These are phyloP conservation scores for Gortyna flavago DNA, from an alignment of 2,888 invertebrate species.

Conservation along the genomic window DNA sequence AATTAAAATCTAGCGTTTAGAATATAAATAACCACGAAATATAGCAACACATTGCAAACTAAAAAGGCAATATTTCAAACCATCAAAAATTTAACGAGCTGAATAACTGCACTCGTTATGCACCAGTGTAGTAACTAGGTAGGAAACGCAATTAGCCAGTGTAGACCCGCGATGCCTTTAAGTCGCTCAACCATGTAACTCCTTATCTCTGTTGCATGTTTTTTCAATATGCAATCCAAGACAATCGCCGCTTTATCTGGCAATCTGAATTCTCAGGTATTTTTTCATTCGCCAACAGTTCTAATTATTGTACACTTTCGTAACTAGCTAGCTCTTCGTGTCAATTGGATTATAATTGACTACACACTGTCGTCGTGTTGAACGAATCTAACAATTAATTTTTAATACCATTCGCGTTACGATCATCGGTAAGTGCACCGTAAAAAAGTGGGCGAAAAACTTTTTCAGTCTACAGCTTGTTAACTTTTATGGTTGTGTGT, in stretches of 20 bases:
- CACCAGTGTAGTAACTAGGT: slow-evolving; percentile 83
- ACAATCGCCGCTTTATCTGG: slow-evolving; percentile 87
- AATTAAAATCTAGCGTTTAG: not conserved
- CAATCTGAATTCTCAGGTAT: slow-evolving; percentile 89
- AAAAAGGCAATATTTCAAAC: slow-evolving; percentile 57
- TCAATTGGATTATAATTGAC: slow-evolving; percentile 80
- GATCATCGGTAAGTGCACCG: slow-evolving; percentile 7
- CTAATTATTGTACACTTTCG: slow-evolving; percentile 88
- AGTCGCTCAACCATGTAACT: slow-evolving; percentile 87
- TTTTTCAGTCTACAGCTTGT: slow-evolving; percentile 36
- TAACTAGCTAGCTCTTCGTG: slow-evolving; percentile 83
- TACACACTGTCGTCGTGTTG: slow-evolving; percentile 65
- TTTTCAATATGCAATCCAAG: slow-evolving; percentile 89
- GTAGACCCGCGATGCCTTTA: slow-evolving; percentile 83
- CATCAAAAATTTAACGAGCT: slow-evolving; percentile 67
- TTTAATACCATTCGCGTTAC: slow-evolving; percentile 34
- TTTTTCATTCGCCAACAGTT: slow-evolving; percentile 86
- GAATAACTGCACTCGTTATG: slow-evolving; percentile 69
- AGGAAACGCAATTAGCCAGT: slow-evolving; percentile 89
- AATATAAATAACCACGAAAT: slow-evolving; percentile 38
- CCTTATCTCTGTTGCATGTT: slow-evolving; percentile 90
- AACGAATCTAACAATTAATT: slow-evolving; percentile 38
- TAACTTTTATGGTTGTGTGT: slow-evolving; percentile 66
- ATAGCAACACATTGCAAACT: slow-evolving; percentile 27
- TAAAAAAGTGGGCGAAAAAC: slow-evolving; percentile 26